A percentile compares a stretch with the other conserved stretches of the same genome.
phyloP scores from a whole-genome alignment of 2,113 vertebrate genomes.

The Perccottus glenii region DNA sequence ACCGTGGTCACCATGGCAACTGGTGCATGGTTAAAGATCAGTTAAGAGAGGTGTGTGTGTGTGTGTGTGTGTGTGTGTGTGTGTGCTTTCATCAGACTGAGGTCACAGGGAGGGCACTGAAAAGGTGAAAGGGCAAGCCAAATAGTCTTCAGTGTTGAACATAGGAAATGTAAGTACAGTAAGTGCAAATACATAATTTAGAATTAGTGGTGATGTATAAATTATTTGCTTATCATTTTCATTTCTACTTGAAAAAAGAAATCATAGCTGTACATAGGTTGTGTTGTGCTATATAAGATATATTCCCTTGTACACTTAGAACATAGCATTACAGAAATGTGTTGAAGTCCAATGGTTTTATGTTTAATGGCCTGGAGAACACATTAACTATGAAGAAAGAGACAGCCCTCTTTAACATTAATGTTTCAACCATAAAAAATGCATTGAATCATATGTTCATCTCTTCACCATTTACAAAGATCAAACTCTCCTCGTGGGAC shows the following conservation, averaged over 20 bases:
- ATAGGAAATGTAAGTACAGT: not conserved
- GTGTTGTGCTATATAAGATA: too few relatives aligned
- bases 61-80: too few relatives aligned
- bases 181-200: not conserved
- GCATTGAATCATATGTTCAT: conserved; percentile 6
- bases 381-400: conserved; percentile 5
- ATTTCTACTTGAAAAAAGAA: not conserved
- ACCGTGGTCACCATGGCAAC: conserved; percentile 75
- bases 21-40: conserved; percentile 50
- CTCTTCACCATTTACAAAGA: conserved; percentile 9
- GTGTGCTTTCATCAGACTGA: conserved; percentile 31
- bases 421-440: conserved; percentile 16
- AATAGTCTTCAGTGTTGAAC: not conserved
- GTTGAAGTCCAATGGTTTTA: conserved; percentile 1
- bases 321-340: not conserved
- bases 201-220: not conserved
- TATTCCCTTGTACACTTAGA: not conserved
- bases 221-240: not conserved
- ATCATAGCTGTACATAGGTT: not conserved
- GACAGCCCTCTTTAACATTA: not conserved
- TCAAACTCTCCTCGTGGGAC: not conserved
- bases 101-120: conserved; percentile 20
- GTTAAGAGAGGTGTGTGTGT: conserved; percentile 47
- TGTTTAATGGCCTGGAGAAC: not conserved
- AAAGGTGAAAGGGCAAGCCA: conserved; percentile 40